Evolutionary conservation across 2,888 invertebrate species (phyloP), one percentile per base, ranked within the genome.

Genomic region (Synanthedon tipuliformis): DNA sequence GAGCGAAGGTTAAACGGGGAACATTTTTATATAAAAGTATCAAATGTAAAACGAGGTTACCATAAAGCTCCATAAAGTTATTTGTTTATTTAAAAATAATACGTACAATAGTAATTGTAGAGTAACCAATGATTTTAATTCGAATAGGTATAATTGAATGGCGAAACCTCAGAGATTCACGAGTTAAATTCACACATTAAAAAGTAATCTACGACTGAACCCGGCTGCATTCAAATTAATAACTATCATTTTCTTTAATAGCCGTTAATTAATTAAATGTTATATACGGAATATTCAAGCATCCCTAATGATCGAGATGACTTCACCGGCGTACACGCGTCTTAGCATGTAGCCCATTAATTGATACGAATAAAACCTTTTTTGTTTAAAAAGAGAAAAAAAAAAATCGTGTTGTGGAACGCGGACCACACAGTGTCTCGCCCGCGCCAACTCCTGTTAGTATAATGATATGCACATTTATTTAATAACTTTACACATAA

Each of bases 401-500:
- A 68, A 68, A 71, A 73, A 74, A 74, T 73, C 66, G 73, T 66
- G 65, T 63, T 65, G 61, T 68, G 66, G 75, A 68, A 68, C 70
- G 65, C 60, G 64, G 69, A 85, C 85, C 86, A 87, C 86, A 87
- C 85, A 81, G 74, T 64, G 68, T 67, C 62, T 65, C 64, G 65
- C 59, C 58, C 61, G 66, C 66, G 65, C 73, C 69, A 66, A 71
- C 71, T 78, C 73, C 73, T 73, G 78, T 78, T 77, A 73, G 71
- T 72, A 64, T 86, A 86, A 86, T 85, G 82, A 82, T 81, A 86
- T 84, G 86, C 81, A 84, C 82, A 84, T 86, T 83, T 81, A 79
- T 82, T 82, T 79, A 65, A 73, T 72, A 70, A 68, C 68, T 45
- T 13, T 45, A 45, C 45, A 45, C 8, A 45, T 68, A 70, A 74